Evolutionary conservation across 1,140 invertebrate species (phyloP).

Genomic region (Kradibia gibbosae): DNA sequence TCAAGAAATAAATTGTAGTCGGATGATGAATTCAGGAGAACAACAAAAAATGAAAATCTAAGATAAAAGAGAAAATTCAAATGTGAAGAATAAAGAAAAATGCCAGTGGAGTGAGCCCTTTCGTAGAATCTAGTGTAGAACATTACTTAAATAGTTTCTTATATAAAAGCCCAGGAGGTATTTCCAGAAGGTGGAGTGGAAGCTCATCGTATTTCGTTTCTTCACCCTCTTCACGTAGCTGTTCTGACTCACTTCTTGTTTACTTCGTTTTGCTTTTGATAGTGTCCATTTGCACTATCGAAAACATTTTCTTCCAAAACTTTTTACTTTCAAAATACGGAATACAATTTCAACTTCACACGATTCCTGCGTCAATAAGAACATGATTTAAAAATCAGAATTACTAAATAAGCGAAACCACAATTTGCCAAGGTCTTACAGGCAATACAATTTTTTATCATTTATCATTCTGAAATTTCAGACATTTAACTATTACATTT

Average conservation of each 20-base stretch:
- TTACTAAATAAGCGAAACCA: no score
- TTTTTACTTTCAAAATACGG: neutral
- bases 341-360: neutral
- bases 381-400: no score
- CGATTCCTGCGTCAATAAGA: no score
- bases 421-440: no score
- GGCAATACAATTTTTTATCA: no score
- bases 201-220: neutral
- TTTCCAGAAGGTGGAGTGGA: neutral
- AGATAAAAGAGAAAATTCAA: neutral
- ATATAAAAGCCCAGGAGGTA: neutral
- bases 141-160: neutral
- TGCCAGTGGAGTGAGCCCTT: neutral
- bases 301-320: neutral
- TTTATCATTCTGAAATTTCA: no score
- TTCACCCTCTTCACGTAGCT: neutral
- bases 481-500: no score
- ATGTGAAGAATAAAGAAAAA: neutral
- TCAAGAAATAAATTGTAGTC: neutral
- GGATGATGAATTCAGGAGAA: neutral
- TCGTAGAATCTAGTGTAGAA: neutral
- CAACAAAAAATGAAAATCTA: neutral
- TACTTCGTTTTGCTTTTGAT: neutral
- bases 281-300: neutral
- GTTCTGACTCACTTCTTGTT: neutral